phyloP scores from a whole-genome alignment of 2,888 invertebrate genomes.

The Eupithecia insigniata region DNA sequence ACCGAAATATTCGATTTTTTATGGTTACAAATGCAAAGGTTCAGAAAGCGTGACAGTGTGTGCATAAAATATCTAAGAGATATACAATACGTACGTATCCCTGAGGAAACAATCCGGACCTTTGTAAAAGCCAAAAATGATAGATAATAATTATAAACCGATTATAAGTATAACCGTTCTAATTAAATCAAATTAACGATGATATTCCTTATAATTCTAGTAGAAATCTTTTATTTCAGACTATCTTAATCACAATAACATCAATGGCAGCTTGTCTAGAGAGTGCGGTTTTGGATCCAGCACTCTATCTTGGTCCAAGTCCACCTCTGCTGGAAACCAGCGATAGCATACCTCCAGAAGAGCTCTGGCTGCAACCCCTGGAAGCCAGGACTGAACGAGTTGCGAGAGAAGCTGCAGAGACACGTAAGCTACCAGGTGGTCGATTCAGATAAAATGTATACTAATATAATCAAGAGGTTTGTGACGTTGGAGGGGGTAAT shows the following conservation, averaged over 20 bases:
- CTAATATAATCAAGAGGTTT: too few relatives aligned
- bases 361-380: constrained; percentile 55
- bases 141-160: too few relatives aligned
- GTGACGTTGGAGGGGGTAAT: too few relatives aligned
- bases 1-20: too few relatives aligned
- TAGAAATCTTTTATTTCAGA: constrained; percentile 32
- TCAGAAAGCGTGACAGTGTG: background rate
- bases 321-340: constrained; percentile 61
- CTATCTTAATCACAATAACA: constrained; percentile 9
- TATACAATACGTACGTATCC: background rate
- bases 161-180: too few relatives aligned
- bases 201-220: background rate
- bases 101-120: background rate
- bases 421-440: background rate
- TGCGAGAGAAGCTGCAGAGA: constrained; percentile 17
- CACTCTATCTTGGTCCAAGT: constrained; percentile 69
- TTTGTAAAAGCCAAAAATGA: background rate
- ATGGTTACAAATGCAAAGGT: too few relatives aligned
- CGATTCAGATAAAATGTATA: background rate
- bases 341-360: constrained; percentile 47
- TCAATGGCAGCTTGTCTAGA: constrained; percentile 36
- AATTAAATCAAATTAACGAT: too few relatives aligned
- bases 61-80: background rate
- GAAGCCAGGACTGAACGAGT: constrained; percentile 43
- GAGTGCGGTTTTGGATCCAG: constrained; percentile 67